These are phyloP conservation scores for Python bivittatus DNA, from an alignment of 2,113 vertebrate species.

Conservation along the genomic window DNA sequence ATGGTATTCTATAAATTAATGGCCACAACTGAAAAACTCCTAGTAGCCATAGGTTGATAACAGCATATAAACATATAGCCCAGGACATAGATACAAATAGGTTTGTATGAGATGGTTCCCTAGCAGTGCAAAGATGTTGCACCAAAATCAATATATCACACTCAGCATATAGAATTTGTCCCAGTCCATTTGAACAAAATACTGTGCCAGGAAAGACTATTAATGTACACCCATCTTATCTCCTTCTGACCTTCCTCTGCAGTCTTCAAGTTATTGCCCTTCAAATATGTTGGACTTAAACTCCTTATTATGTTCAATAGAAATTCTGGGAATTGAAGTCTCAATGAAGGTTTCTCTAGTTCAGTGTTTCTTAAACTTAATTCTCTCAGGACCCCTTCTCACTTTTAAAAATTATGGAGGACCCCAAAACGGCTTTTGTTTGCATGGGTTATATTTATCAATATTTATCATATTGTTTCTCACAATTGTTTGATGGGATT, in stretches of 20 bases:
- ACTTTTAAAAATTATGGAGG: neutral
- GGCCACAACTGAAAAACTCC: neutral
- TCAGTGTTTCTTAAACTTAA: neutral
- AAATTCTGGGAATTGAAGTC: neutral
- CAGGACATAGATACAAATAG: neutral
- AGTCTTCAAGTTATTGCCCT: neutral
- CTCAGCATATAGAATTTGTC: neutral
- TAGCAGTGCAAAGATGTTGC: neutral
- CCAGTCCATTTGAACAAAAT: neutral
- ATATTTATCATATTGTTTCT: neutral
- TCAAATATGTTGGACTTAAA: neutral
- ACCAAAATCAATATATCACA: neutral
- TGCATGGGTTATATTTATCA: neutral
- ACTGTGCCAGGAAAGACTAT: neutral
- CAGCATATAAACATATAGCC: neutral
- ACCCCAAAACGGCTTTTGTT: neutral
- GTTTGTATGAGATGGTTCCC: neutral
- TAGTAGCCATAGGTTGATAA: neutral
- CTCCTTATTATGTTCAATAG: neutral
- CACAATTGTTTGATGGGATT: neutral
- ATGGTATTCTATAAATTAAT: neutral
- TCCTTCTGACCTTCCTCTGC: neutral
- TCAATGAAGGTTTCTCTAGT: neutral
- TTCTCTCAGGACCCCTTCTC: neutral
- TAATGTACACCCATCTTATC: neutral